These are phyloP conservation scores for Thysanoteuthis rhombus DNA, from an alignment of 2,888 invertebrate species.

Conservation along the genomic window DNA sequence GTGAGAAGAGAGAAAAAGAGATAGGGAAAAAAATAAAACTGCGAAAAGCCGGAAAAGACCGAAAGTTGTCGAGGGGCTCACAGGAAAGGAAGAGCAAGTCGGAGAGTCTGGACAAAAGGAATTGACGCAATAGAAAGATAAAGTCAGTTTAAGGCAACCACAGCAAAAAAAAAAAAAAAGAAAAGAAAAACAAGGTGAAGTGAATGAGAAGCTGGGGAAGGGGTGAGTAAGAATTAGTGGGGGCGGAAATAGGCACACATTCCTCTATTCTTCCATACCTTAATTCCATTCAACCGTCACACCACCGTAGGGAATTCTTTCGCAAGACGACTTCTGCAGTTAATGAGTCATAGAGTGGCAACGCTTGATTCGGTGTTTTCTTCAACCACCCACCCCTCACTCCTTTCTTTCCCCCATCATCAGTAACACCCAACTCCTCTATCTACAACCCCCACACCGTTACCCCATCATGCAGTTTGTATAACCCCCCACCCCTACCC, in stretches of 20 bases:
- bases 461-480: background rate
- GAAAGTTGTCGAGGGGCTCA: too few relatives aligned
- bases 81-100: too few relatives aligned
- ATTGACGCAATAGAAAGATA: too few relatives aligned
- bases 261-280: background rate
- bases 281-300: background rate
- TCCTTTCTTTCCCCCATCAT: background rate
- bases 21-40: too few relatives aligned
- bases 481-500: background rate
- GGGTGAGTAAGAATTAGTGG: background rate
- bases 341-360: constrained; percentile 12
- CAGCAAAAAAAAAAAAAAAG: too few relatives aligned
- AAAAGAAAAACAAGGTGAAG: too few relatives aligned
- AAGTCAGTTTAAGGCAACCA: too few relatives aligned
- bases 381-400: background rate
- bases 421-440: background rate
- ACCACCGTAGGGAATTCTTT: background rate
- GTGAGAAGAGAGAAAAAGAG: background rate
- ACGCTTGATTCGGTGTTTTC: background rate
- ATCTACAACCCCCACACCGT: background rate
- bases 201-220: too few relatives aligned
- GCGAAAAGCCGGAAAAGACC: too few relatives aligned
- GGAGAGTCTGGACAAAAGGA: too few relatives aligned
- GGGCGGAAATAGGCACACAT: constrained; percentile 12
- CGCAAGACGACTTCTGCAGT: background rate